Evolutionary conservation across 2,888 invertebrate species (phyloP).

Genomic region (Macrostomum cliftonense): DNA sequence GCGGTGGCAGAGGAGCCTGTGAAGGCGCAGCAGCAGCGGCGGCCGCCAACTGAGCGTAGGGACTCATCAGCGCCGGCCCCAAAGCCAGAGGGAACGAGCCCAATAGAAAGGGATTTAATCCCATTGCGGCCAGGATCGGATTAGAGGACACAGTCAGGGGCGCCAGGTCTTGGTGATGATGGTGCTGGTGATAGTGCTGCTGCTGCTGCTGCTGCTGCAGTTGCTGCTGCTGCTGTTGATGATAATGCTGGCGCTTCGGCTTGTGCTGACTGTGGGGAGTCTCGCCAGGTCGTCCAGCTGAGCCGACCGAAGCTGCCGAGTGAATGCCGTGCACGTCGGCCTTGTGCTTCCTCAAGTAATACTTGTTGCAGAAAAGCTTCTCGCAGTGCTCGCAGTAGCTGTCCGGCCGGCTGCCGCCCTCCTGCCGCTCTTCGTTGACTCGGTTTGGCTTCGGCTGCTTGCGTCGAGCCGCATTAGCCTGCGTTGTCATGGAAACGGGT

Average conservation of each 20-base stretch:
- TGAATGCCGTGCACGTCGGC: constrained; percentile 37
- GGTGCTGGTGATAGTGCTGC: background rate
- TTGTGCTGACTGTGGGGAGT: constrained; percentile 3
- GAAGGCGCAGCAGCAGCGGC: constrained; percentile 14
- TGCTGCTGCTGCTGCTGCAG: background rate
- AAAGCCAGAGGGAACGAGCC: constrained; percentile 2
- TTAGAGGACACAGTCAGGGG: constrained; percentile 18
- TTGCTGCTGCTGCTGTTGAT: constrained; percentile 1
- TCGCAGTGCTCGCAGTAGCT: constrained; percentile 38
- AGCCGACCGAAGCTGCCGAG: constrained; percentile 3
- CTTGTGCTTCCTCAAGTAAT: constrained; percentile 39
- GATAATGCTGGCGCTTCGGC: constrained; percentile 2
- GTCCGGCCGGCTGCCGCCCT: constrained; percentile 15
- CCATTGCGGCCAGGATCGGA: constrained; percentile 19
- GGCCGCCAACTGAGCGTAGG: constrained; percentile 8
- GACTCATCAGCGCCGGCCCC: constrained; percentile 9
- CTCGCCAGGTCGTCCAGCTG: constrained; percentile 13
- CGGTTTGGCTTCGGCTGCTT: too few relatives aligned
- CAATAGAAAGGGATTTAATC: constrained; percentile 15
- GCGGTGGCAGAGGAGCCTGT: constrained; percentile 10
- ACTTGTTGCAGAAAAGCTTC: constrained; percentile 40
- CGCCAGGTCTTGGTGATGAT: constrained; percentile 4
- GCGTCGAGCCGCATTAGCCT: too few relatives aligned
- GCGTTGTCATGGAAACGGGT: too few relatives aligned
- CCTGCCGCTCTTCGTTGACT: too few relatives aligned